These are phyloP conservation scores for Dasysyrphus albostriatus DNA, from an alignment of 2,888 invertebrate genomes.

Conservation along the genomic window DNA sequence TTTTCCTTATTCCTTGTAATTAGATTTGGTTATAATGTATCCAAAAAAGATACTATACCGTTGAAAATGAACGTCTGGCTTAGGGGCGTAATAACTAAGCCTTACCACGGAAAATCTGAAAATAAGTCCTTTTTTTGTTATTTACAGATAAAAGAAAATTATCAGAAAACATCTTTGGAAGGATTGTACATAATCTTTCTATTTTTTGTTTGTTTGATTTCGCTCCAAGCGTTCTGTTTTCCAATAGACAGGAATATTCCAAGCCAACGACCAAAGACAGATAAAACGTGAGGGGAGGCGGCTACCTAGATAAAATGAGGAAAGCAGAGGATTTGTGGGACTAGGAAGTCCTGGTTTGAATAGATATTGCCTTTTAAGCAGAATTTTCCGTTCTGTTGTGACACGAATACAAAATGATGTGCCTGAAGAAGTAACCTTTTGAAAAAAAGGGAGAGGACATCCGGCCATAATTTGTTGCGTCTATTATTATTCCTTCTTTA, in stretches of 20 bases:
- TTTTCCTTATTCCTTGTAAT: constrained; percentile 2
- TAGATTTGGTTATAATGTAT: not conserved
- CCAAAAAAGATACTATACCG: constrained; percentile 1
- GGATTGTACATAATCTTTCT: constrained; percentile 43
- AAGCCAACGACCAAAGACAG: constrained; percentile 22
- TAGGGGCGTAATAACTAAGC: not conserved
- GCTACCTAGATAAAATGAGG: constrained; percentile 12
- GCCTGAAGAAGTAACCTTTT: constrained; percentile 48
- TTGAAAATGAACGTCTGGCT: constrained; percentile 18
- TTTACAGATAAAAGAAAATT: constrained; percentile 58
- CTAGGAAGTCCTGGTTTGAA: constrained; percentile 60
- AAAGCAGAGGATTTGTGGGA: constrained; percentile 32
- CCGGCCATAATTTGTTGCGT: constrained; percentile 58
- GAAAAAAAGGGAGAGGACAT: constrained; percentile 34
- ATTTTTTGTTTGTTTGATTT: constrained; percentile 23
- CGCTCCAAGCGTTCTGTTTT: constrained; percentile 36
- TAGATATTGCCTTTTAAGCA: constrained; percentile 71
- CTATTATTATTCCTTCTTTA: constrained; percentile 55
- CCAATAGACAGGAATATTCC: constrained; percentile 12
- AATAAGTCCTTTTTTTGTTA: constrained; percentile 11
- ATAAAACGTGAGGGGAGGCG: not conserved
- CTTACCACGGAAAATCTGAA: constrained; percentile 7
- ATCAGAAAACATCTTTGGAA: constrained; percentile 51
- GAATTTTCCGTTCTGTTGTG: constrained; percentile 66
- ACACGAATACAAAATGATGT: constrained; percentile 66